phyloP scores from a whole-genome alignment of 35 echinoderm and acorn worm species.

The Heliocidaris erythrogramma region DNA sequence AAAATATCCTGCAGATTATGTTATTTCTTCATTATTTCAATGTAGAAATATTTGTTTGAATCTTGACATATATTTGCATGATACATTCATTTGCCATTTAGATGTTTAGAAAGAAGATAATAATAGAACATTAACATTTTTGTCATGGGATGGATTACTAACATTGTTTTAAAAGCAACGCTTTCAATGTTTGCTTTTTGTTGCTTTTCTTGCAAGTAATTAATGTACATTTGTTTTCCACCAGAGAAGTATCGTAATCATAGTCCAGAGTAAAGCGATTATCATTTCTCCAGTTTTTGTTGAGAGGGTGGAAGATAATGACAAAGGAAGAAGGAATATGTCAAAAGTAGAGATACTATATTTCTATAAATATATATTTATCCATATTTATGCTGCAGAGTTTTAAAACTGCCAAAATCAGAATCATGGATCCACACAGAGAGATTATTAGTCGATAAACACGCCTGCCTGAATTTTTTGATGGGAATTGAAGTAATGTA shows the following conservation, averaged over 20 bases:
- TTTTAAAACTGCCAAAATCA: conserved; percentile 33
- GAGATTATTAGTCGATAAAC: not conserved
- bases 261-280: not conserved
- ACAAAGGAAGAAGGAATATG: not conserved
- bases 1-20: not conserved
- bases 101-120: not conserved
- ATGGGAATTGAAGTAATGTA: not conserved
- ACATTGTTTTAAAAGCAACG: not conserved
- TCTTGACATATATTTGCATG: conserved; percentile 38
- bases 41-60: conserved; percentile 13
- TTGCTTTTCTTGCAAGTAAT: not conserved
- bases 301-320: not conserved
- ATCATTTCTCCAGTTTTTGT: not conserved
- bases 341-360: not conserved
- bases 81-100: conserved; percentile 44
- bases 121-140: conserved; percentile 40
- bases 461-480: not conserved
- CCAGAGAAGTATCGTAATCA: not conserved
- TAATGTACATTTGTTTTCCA: not conserved
- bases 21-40: conserved; percentile 13
- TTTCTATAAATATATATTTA: conserved; percentile 44
- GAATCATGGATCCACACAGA: conserved; percentile 14
- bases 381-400: conserved; percentile 51
- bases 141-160: conserved; percentile 40
- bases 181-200: not conserved